These are phyloP conservation scores for Bombus ignitus DNA, from an alignment of 1,140 invertebrate species.

Conservation along the genomic window DNA sequence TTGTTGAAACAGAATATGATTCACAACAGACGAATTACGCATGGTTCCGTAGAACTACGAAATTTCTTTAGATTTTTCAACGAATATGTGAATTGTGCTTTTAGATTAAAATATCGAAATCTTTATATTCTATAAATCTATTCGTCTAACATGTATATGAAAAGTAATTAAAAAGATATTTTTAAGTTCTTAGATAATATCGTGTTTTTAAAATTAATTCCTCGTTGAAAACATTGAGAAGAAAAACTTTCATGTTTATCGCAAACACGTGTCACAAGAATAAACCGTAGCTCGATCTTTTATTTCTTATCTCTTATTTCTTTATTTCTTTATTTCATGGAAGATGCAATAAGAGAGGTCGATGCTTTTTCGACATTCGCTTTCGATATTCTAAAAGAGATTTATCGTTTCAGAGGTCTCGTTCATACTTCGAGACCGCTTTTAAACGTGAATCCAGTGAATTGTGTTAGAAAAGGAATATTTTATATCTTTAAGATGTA, in stretches of 20 bases:
- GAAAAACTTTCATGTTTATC: neutral
- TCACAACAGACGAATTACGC: too few relatives aligned
- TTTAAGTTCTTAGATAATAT: neutral
- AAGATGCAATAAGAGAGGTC: neutral
- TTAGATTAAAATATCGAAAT: neutral
- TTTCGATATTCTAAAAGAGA: slow-evolving; percentile 16
- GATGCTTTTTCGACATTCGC: neutral
- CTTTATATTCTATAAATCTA: neutral
- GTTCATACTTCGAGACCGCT: neutral
- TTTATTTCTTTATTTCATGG: neutral
- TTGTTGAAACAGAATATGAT: too few relatives aligned
- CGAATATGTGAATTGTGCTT: neutral
- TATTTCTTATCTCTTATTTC: neutral
- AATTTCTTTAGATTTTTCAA: slow-evolving; percentile 2
- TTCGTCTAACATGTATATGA: neutral
- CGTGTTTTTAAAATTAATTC: neutral
- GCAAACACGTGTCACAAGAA: neutral
- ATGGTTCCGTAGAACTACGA: neutral
- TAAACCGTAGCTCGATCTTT: neutral
- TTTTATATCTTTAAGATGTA: slow-evolving; percentile 38
- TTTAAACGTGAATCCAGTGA: slow-evolving; percentile 3
- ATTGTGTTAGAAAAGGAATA: slow-evolving; percentile 1
- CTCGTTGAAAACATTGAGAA: neutral
- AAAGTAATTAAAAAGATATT: neutral
- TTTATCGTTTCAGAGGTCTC: slow-evolving; percentile 2